Evolutionary conservation across 2,113 vertebrate genomes (phyloP).

Genomic region (Rhagologus leucostigma): DNA sequence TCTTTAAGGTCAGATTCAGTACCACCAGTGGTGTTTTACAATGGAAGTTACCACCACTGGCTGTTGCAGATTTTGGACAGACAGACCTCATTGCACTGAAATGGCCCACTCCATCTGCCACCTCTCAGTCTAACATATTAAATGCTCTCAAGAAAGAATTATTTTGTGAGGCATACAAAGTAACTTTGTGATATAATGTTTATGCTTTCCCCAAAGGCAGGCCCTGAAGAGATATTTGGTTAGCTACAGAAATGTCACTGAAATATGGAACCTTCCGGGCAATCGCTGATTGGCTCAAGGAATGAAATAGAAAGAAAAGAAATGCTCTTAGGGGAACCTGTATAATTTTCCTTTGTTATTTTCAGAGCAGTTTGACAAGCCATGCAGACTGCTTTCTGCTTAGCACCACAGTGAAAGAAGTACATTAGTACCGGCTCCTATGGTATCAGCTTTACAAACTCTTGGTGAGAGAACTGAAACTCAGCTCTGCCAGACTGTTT

Average conservation of each 20-base stretch:
- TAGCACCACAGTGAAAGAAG: neutral
- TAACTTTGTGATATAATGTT: neutral
- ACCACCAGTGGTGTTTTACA: neutral
- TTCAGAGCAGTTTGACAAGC: neutral
- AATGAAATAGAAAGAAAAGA: neutral
- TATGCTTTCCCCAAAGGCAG: neutral
- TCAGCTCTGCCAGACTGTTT: neutral
- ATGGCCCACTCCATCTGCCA: neutral
- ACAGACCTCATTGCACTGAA: neutral
- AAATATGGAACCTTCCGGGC: neutral
- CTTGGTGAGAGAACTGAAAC: neutral
- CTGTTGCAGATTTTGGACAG: neutral
- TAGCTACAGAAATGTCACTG: neutral
- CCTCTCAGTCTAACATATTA: neutral
- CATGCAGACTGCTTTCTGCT: neutral
- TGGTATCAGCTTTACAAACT: neutral
- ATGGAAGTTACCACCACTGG: neutral
- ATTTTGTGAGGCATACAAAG: neutral
- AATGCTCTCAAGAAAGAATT: neutral
- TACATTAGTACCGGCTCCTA: neutral
- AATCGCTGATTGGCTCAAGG: neutral
- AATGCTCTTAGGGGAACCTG: neutral
- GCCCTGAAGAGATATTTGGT: neutral
- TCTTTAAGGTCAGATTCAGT: neutral
- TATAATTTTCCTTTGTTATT: neutral